These are phyloP conservation scores for Agrochola lychnidis DNA, from an alignment of 2,888 invertebrate species.

Conservation along the genomic window DNA sequence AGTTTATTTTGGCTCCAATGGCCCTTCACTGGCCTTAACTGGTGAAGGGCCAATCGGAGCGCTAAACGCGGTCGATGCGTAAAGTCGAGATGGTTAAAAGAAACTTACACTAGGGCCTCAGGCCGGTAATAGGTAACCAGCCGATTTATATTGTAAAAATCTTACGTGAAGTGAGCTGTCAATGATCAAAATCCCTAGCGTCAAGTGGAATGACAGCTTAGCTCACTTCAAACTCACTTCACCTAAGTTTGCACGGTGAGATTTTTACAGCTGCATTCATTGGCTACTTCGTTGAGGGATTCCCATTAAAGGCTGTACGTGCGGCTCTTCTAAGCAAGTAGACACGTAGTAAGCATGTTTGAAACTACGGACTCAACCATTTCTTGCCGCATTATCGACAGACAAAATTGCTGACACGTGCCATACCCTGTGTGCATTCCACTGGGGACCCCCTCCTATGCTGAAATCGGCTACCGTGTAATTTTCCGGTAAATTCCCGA, in stretches of 20 bases:
- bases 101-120: too few relatives aligned
- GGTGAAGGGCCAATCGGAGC: too few relatives aligned
- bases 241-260: too few relatives aligned
- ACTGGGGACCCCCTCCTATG: neutral
- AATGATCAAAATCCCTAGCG: too few relatives aligned
- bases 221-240: too few relatives aligned
- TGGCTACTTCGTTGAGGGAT: neutral
- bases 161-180: too few relatives aligned
- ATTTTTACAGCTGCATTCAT: neutral
- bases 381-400: neutral
- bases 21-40: too few relatives aligned
- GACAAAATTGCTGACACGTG: constrained; percentile 14
- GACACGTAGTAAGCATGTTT: neutral
- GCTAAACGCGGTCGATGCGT: too few relatives aligned
- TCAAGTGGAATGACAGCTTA: too few relatives aligned
- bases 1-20: too few relatives aligned
- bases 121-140: neutral
- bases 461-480: neutral
- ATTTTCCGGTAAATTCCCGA: neutral
- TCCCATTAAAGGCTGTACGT: neutral
- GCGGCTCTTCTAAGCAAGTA: neutral
- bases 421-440: neutral
- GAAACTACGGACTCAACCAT: neutral
- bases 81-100: too few relatives aligned
- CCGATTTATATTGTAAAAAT: too few relatives aligned